Base-by-base conservation (phyloP, 2,888 invertebrate species). In the Euproctis similis region DNA sequence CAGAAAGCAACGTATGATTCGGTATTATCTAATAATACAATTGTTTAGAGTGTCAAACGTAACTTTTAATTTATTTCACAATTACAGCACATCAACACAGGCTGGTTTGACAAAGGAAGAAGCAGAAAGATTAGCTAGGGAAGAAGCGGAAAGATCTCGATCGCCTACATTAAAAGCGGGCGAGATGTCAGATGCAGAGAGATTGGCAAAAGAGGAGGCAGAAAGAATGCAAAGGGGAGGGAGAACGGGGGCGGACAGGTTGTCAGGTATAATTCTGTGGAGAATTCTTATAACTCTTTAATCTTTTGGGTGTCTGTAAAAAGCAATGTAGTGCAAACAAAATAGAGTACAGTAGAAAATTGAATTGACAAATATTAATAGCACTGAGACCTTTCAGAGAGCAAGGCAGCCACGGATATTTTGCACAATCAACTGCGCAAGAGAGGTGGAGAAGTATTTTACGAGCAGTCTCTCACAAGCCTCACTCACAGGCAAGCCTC, bases 381-480 rank as follows among this genome's bases (percentile, higher is more conserved):
- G n/a, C 14, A 14, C 4, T 14, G 14, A 14, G 6, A 14, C 8
- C 4, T 14, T 12, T n/a, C 12, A 19, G 26, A 26, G 1, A 59
- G 58, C 3, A 56, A 50, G 2, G 44, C 53, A 7, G 69, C 75
- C 0, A 8, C 62, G 25, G 25, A 37, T 1, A 56, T 76, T 12
- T 38, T 80, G 11, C 69, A 70, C 29, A 26, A 37, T 1, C 51
- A 70, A 26, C 50, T 81, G 3, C 34, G 39, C 2, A 36, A 56
- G 1, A 65, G 42, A n/a, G 77, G 70, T 4, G 28, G n/a, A 0
- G 70, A 75, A 29, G 31, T 45, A 0, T 56, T 80, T 12, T 70
- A 78, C 42, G 55, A 67, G 11, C 75, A 74, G 39, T 60, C 71
- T 0, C 66, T 60, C n/a, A 61, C 64, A 1, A 52, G 52, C 17